Evolutionary conservation across 2,888 invertebrate species (phyloP), one percentile per base, ranked within the genome.

Genomic region (Amiota mariae): DNA sequence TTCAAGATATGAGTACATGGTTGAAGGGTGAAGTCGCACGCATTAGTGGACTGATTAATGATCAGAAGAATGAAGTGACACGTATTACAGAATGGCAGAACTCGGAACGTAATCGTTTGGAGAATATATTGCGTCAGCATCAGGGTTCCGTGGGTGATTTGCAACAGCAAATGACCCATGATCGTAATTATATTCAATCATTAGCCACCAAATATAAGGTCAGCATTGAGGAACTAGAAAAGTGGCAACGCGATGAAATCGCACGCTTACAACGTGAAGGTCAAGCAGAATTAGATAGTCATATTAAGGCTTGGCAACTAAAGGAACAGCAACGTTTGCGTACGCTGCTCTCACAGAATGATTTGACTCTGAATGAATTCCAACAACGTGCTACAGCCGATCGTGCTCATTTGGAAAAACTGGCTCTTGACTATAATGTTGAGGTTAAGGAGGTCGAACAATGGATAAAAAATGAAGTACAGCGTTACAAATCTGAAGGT

Each of bases 281-380:
- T 8, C 85, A 88, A 49, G 56, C 76, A 0, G 78, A 81, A 67
- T 75, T 86, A 9, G 82, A 84, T 59, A 72, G 78, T 68, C 79
- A 81, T 9, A 81, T 89, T 24, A 85, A 89, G 75, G 87, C 87
- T 51, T 89, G 90, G 89, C 89, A 89, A 70, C 61, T 77, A 59
- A 80, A 82, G 8, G 88, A 88, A 10, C 87, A 86, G 8, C 80
- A 82, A 9, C 85, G 84, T 63, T 78, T 89, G 66, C 83, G 85
- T 68, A 78, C 81, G 3, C 84, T 89, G 8, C 81, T 88, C 13
- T 79, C 81, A 2, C 82, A 87, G 61, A 89, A 89, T 51, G 87
- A 89, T 71, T 72, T 88, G 15, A 89, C 88, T n/a, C 85, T 89
- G 13, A 88, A 88, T 46, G 87, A 89, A 74, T 88, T 90, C 78